Percentiles rank a stretch among this genome's conserved stretches.
Evolutionary conservation across 2,797 vertebrate genomes (phyloP).

Genomic region (Eulemur mongoz): DNA sequence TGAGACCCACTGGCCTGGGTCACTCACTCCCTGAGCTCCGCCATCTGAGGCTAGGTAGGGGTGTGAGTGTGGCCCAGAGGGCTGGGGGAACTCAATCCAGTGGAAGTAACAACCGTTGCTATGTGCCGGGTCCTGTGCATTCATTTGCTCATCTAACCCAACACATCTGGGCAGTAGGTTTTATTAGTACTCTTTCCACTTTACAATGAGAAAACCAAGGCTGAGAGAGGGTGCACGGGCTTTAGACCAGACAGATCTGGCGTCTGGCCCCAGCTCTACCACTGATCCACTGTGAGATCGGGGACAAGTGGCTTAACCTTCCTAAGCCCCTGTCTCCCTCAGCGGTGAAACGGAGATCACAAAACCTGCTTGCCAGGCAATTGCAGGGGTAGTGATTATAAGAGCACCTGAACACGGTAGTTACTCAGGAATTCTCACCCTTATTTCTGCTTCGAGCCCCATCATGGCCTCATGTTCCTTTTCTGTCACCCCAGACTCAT

Average conservation of each 20-base stretch:
- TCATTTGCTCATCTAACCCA: neutral
- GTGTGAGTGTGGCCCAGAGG: neutral
- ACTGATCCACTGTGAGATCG: neutral
- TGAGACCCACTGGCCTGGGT: neutral
- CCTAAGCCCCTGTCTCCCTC: neutral
- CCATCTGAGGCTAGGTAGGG: neutral
- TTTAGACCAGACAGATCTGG: neutral
- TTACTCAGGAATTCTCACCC: neutral
- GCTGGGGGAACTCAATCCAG: neutral
- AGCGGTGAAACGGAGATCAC: neutral
- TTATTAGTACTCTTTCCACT: neutral
- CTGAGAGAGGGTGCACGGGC: neutral
- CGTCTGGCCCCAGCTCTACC: neutral
- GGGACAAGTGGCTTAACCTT: neutral
- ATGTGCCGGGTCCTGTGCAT: fast-evolving
- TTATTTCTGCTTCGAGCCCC: neutral
- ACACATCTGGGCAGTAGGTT: neutral
- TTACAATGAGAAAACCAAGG: neutral
- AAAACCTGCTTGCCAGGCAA: neutral
- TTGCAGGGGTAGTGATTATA: neutral
- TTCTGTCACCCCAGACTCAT: neutral
- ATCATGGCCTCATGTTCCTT: neutral
- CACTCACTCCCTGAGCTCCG: neutral
- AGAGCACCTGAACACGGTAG: neutral
- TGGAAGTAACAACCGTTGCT: neutral